phyloP scores from a whole-genome alignment of 2,888 invertebrate genomes.

The Isoperla grammatica region DNA sequence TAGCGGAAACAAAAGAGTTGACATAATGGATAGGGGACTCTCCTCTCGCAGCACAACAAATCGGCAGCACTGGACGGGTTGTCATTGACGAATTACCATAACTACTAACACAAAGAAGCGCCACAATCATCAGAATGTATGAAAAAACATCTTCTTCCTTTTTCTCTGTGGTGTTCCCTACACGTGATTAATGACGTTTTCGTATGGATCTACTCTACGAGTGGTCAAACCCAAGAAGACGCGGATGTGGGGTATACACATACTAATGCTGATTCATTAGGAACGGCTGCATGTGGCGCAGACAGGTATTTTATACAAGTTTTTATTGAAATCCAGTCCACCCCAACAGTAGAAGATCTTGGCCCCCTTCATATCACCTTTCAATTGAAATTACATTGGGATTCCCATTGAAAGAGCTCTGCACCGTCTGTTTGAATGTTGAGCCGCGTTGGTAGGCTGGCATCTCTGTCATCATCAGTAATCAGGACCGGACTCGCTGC shows the following conservation, averaged over 20 bases:
- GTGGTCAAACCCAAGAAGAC: too few species aligned
- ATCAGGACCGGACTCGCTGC: too few species aligned
- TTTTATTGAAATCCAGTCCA: too few species aligned
- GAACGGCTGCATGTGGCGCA: neutral
- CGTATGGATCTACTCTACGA: too few species aligned
- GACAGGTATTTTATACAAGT: too few species aligned
- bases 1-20: slow-evolving; percentile 20
- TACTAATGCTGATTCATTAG: neutral
- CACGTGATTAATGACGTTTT: slow-evolving; percentile 9
- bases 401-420: too few species aligned
- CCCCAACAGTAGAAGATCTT: too few species aligned
- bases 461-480: too few species aligned
- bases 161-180: neutral
- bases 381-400: too few species aligned
- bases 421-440: too few species aligned
- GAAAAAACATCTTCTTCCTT: slow-evolving; percentile 1
- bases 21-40: slow-evolving; percentile 4
- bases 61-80: slow-evolving; percentile 7
- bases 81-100: slow-evolving; percentile 11
- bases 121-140: slow-evolving; percentile 2
- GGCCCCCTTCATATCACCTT: too few species aligned
- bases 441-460: too few species aligned
- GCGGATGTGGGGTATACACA: neutral
- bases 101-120: neutral
- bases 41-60: neutral